Evolutionary conservation across 2,888 invertebrate species (phyloP).

Genomic region (Gortyna flavago): DNA sequence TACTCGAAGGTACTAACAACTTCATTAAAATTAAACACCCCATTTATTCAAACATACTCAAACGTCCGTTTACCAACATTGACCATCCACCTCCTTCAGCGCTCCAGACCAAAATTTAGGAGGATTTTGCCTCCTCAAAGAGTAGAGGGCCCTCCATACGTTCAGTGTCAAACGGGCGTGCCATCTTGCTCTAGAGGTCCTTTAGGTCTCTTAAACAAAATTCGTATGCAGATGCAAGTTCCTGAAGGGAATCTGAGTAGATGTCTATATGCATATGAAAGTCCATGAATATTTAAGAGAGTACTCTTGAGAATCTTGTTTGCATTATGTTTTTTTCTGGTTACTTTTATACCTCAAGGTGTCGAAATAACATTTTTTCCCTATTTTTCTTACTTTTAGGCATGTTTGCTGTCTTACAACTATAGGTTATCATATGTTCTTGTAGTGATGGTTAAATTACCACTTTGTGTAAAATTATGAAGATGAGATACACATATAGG

Average conservation of each 20-base stretch:
- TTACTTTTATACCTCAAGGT: background rate
- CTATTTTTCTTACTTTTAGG: background rate
- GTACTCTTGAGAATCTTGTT: constrained; percentile 28
- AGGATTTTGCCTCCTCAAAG: constrained; percentile 20
- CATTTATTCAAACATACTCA: background rate
- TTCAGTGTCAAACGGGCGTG: constrained; percentile 26
- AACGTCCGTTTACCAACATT: constrained; percentile 2
- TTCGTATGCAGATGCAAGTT: constrained; percentile 49
- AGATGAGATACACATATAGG: background rate
- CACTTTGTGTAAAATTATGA: background rate
- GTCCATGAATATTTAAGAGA: constrained; percentile 50
- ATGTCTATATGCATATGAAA: constrained; percentile 44
- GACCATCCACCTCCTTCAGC: background rate
- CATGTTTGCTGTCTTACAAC: background rate
- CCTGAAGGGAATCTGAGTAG: constrained; percentile 28
- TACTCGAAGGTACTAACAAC: too few species aligned
- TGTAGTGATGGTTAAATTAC: background rate
- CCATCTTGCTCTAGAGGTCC: constrained; percentile 24
- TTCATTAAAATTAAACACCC: background rate
- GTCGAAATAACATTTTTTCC: background rate
- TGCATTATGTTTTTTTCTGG: constrained; percentile 1
- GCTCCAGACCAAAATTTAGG: constrained; percentile 4
- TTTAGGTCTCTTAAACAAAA: constrained; percentile 35
- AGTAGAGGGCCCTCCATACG: constrained; percentile 2
- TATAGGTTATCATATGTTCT: background rate